Conservation (phyloP, 2,797 vertebrate genomes). For the Gorsachius magnificus region DNA sequence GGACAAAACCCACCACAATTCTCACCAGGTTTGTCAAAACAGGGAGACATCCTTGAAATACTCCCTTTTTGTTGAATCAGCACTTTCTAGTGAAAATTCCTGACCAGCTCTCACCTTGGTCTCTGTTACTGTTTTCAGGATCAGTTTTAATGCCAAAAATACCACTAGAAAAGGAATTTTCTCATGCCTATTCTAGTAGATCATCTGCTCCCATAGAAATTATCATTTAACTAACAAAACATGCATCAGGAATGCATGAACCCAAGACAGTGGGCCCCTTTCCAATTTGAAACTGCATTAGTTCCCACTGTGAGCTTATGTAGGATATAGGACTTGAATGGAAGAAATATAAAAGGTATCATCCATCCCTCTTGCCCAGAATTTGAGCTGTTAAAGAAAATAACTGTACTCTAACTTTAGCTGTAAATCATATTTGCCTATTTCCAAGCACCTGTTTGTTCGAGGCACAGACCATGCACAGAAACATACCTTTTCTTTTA, state of each 20-base stretch:
- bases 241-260: not conserved
- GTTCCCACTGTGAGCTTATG: not conserved
- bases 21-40: not conserved
- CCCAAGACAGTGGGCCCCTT: not conserved
- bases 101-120: not conserved
- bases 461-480: not conserved
- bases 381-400: not conserved
- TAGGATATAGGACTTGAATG: not conserved
- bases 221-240: not conserved
- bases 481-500: not conserved
- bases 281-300: not conserved
- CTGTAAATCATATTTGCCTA: not conserved
- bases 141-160: not conserved
- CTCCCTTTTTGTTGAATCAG: not conserved
- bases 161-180: not conserved
- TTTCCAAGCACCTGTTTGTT: not conserved
- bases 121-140: slow-evolving; percentile 2
- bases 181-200: not conserved
- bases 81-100: not conserved
- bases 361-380: not conserved
- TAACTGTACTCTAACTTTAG: not conserved
- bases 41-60: not conserved
- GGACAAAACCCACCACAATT: not conserved
- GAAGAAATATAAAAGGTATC: not conserved
- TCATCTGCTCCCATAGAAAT: not conserved